These are phyloP conservation scores for Epistrophe eligans DNA, from an alignment of 2,888 invertebrate species.

Conservation along the genomic window DNA sequence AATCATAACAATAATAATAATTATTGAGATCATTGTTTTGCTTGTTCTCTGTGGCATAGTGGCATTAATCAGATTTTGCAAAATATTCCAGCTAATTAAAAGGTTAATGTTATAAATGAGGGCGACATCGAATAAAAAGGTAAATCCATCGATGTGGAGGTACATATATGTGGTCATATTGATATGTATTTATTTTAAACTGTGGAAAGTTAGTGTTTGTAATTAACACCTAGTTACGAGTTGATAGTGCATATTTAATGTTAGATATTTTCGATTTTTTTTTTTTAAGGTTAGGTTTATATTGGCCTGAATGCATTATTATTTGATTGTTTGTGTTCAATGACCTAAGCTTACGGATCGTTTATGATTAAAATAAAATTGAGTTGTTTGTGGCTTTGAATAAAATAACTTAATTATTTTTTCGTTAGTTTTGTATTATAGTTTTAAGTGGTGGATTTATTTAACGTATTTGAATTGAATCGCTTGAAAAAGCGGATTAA, in stretches of 20 bases:
- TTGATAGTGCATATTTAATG: constrained; percentile 30
- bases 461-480: constrained; percentile 13
- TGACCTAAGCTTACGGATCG: constrained; percentile 15
- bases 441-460: constrained; percentile 15
- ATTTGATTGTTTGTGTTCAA: constrained; percentile 14
- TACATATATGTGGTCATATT: background rate
- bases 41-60: constrained; percentile 61
- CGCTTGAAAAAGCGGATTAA: constrained; percentile 36
- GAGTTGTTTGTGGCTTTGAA: constrained; percentile 49
- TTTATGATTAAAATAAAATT: constrained; percentile 53
- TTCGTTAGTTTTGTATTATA: constrained; percentile 5
- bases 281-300: background rate
- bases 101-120: constrained; percentile 69
- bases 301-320: constrained; percentile 18
- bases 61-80: constrained; percentile 71
- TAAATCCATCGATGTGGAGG: no score
- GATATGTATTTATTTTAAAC: background rate
- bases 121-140: background rate
- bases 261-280: constrained; percentile 12
- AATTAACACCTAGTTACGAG: constrained; percentile 64
- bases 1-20: constrained; percentile 59
- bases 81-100: constrained; percentile 72
- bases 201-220: constrained; percentile 35
- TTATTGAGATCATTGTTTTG: constrained; percentile 62
- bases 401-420: constrained; percentile 37